Percentiles rank a stretch among this genome's conserved stretches.
Evolutionary conservation across 2,888 invertebrate genomes (phyloP).

Genomic region (Hanleya hanleyi): DNA sequence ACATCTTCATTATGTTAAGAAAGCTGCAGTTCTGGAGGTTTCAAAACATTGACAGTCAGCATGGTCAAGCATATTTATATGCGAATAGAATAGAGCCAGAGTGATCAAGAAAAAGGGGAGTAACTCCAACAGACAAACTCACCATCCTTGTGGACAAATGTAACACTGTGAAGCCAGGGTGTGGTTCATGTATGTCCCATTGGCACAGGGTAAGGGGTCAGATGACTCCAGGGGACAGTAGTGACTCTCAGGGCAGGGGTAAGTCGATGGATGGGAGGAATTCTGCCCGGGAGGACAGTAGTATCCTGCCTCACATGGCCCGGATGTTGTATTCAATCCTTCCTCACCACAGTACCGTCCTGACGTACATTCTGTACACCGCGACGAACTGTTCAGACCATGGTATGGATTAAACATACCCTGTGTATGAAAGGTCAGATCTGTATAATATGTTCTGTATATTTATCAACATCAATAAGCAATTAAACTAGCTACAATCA

Average conservation of each 20-base stretch:
- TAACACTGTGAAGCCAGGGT: conserved; percentile 59
- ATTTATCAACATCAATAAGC: too few species aligned
- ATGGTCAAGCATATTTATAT: too few species aligned
- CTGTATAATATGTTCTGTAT: too few species aligned
- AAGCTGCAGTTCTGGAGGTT: too few species aligned
- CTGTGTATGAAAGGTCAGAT: too few species aligned
- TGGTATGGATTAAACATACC: conserved; percentile 68
- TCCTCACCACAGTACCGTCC: conserved; percentile 59
- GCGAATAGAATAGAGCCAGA: too few species aligned
- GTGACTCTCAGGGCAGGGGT: conserved; percentile 57
- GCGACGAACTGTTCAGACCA: conserved; percentile 52
- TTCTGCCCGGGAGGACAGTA: conserved; percentile 67
- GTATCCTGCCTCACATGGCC: conserved; percentile 63
- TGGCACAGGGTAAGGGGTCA: conserved; percentile 63
- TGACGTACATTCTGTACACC: conserved; percentile 62
- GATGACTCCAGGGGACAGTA: conserved; percentile 59
- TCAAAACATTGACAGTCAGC: too few species aligned
- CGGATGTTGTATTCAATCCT: conserved; percentile 57
- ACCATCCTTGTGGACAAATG: conserved; percentile 67
- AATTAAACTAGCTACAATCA: too few species aligned
- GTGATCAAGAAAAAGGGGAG: not conserved
- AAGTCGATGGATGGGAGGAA: conserved; percentile 50
- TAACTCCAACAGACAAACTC: too few species aligned
- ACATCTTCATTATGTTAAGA: too few species aligned
- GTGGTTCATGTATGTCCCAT: conserved; percentile 68